A percentile compares a stretch with the other conserved stretches of the same genome.
Evolutionary conservation across 2,888 invertebrate species (phyloP).

Genomic region (Drosophila lutescens): DNA sequence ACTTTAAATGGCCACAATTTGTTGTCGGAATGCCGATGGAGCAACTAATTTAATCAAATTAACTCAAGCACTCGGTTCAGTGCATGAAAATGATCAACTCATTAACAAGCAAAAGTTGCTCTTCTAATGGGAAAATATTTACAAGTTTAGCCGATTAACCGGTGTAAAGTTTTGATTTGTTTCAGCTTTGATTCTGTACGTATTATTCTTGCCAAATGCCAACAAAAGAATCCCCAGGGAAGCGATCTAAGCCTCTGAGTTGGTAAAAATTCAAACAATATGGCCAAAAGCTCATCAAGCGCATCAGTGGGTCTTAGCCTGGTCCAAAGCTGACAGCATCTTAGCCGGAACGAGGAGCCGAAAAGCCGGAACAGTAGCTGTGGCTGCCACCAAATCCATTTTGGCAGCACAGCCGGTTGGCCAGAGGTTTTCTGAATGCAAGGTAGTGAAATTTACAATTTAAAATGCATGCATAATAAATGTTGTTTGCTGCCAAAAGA

Average conservation of each 20-base stretch:
- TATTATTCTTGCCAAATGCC: conserved; percentile 44
- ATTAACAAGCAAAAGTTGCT: conserved; percentile 14
- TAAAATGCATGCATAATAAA: conserved; percentile 76
- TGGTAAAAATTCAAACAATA: conserved; percentile 73
- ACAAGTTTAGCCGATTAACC: neutral
- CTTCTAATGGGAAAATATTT: neutral
- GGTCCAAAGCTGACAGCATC: conserved; percentile 53
- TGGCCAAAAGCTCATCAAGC: conserved; percentile 69
- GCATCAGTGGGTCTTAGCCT: conserved; percentile 68
- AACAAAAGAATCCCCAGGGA: neutral
- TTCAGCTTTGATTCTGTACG: conserved; percentile 42
- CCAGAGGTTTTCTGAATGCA: conserved; percentile 18
- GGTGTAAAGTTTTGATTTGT: neutral
- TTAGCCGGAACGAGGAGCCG: conserved; percentile 21
- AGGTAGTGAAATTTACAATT: conserved; percentile 74
- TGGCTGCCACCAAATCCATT: conserved; percentile 52
- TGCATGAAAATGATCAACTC: conserved; percentile 28
- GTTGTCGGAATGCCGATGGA: conserved; percentile 33
- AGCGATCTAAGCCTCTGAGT: conserved; percentile 32
- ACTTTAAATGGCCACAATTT: conserved; percentile 60
- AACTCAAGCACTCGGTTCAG: conserved; percentile 14
- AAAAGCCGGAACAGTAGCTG: conserved; percentile 4
- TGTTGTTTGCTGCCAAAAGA: conserved; percentile 68
- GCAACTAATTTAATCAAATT: conserved; percentile 48
- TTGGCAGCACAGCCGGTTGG: conserved; percentile 17